phyloP scores from a whole-genome alignment of 2,888 invertebrate species.

The Branchinecta sandiegonensis region DNA sequence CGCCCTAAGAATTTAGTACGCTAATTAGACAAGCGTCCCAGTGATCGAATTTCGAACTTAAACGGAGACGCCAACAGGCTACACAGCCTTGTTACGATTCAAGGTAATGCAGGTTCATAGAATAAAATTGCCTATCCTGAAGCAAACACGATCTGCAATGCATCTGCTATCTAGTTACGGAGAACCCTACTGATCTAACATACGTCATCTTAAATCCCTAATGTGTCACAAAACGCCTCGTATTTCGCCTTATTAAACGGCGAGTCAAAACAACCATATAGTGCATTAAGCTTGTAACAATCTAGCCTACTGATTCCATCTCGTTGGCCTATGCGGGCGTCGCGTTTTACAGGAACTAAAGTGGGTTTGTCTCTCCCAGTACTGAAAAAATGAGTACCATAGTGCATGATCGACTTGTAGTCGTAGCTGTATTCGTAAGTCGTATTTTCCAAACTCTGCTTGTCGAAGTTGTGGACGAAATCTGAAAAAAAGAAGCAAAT shows the following conservation, averaged over 20 bases:
- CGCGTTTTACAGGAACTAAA: constrained; percentile 44
- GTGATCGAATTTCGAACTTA: too few species aligned
- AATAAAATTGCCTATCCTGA: too few species aligned
- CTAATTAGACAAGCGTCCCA: too few species aligned
- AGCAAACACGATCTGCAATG: too few species aligned
- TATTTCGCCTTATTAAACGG: constrained; percentile 39
- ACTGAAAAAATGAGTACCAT: constrained; percentile 48
- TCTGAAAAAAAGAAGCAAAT: constrained; percentile 35
- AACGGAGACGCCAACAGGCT: too few species aligned
- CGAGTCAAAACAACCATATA: constrained; percentile 46
- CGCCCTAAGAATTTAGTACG: too few species aligned
- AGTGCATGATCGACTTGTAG: constrained; percentile 65
- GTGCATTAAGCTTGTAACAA: constrained; percentile 50
- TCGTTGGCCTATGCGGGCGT: constrained; percentile 46
- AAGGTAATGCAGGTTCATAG: too few species aligned
- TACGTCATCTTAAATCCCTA: constrained; percentile 35
- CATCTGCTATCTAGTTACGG: too few species aligned
- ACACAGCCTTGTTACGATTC: too few species aligned
- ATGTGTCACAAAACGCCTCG: constrained; percentile 41
- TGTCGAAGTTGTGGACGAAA: constrained; percentile 48
- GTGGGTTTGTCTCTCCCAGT: constrained; percentile 44
- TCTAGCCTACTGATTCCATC: constrained; percentile 49
- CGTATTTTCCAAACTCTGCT: constrained; percentile 47
- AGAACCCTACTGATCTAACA: too few species aligned
- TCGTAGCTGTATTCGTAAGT: constrained; percentile 56